Evolutionary conservation across 2,888 invertebrate genomes (phyloP).

Genomic region (Eumerus sabulonum): DNA sequence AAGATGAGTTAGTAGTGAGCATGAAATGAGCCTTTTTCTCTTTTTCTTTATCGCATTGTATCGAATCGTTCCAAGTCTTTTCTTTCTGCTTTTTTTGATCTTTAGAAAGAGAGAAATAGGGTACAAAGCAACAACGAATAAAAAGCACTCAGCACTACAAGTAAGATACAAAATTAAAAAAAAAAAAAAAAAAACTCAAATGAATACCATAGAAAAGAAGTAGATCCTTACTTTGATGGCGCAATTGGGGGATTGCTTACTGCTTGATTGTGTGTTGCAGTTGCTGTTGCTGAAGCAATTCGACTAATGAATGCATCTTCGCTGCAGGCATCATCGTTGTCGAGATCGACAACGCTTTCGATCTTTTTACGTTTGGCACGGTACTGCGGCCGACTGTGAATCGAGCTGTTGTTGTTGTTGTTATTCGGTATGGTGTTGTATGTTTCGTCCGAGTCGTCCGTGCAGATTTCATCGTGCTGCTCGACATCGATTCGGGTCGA

Average conservation of each 20-base stretch:
- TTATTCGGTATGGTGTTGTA: slow-evolving; percentile 20
- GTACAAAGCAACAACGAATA: slow-evolving; percentile 36
- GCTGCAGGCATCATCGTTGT: slow-evolving; percentile 79
- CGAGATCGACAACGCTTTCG: slow-evolving; percentile 76
- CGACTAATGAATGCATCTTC: slow-evolving; percentile 78
- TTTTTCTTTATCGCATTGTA: neutral
- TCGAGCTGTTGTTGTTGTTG: slow-evolving; percentile 58
- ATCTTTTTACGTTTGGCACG: slow-evolving; percentile 75
- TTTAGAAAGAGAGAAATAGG: slow-evolving; percentile 12
- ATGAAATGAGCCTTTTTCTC: slow-evolving; percentile 39
- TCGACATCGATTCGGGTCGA: slow-evolving; percentile 69
- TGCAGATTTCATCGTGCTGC: slow-evolving; percentile 71
- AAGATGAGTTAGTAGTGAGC: slow-evolving; percentile 61
- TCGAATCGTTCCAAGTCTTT: neutral
- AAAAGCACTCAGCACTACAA: slow-evolving; percentile 43
- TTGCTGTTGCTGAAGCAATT: slow-evolving; percentile 72
- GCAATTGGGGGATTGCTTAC: slow-evolving; percentile 39
- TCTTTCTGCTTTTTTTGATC: too few relatives aligned
- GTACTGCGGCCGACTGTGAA: slow-evolving; percentile 65
- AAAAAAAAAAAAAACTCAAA: slow-evolving; percentile 7
- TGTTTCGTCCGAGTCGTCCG: slow-evolving; percentile 72
- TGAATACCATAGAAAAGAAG: slow-evolving; percentile 5
- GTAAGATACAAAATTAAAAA: slow-evolving; percentile 4
- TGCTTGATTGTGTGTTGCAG: slow-evolving; percentile 47
- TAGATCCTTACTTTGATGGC: slow-evolving; percentile 62